Percentiles rank a stretch among this genome's conserved stretches.
These are phyloP conservation scores for Lerema accius DNA, from an alignment of 1,140 invertebrate genomes.

Conservation along the genomic window DNA sequence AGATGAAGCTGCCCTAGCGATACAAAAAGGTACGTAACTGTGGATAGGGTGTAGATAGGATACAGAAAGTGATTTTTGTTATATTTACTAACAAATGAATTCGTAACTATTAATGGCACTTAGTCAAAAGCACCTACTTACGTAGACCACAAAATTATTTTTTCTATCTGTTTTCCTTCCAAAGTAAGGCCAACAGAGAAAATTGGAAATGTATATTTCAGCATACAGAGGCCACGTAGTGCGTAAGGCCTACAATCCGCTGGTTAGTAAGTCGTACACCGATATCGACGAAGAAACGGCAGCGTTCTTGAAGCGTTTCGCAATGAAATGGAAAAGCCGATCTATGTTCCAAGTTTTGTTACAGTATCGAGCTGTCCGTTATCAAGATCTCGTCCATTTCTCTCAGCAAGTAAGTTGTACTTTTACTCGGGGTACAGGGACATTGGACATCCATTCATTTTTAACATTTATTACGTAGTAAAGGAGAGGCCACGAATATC, in stretches of 20 bases:
- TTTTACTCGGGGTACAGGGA: not conserved
- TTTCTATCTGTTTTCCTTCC: conserved; percentile 14
- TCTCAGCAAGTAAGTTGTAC: conserved; percentile 59
- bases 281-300: conserved; percentile 87
- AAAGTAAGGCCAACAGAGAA: conserved; percentile 12
- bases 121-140: too few species aligned
- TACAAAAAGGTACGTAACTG: conserved; percentile 87
- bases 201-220: conserved; percentile 64
- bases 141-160: not conserved
- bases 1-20: conserved; percentile 87
- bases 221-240: conserved; percentile 88
- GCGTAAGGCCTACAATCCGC: conserved; percentile 85
- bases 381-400: conserved; percentile 92
- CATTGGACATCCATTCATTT: too few species aligned
- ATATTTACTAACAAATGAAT: not conserved
- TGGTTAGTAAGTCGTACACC: conserved; percentile 85
- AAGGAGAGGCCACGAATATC: too few species aligned
- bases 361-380: conserved; percentile 89
- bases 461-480: too few species aligned
- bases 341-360: conserved; percentile 92
- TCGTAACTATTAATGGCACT: not conserved
- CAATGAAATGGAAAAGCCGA: conserved; percentile 90
- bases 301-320: conserved; percentile 88
- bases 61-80: too few species aligned
- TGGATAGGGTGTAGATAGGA: not conserved